Percentiles rank a stretch among this genome's conserved stretches.
phyloP scores from a whole-genome alignment of 1,140 invertebrate genomes.

The Conopomorpha cramerella region DNA sequence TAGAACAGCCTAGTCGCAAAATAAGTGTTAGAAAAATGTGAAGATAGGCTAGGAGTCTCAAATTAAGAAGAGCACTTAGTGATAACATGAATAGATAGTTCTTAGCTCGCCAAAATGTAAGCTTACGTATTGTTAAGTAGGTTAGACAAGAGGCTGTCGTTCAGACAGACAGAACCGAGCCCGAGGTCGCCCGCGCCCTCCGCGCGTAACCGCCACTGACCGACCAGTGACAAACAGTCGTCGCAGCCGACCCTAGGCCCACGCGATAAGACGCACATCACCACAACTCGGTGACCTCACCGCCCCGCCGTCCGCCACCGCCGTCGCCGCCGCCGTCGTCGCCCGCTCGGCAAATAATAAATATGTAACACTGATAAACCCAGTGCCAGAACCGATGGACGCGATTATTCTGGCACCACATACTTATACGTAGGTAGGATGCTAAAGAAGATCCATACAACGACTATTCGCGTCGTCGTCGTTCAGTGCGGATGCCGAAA shows the following conservation, averaged over 20 bases:
- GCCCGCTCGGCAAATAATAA: slow-evolving; percentile 51
- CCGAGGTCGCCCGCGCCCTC: slow-evolving; percentile 35
- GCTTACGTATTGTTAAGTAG: neutral
- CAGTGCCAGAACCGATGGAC: slow-evolving; percentile 12
- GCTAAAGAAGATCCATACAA: slow-evolving; percentile 3
- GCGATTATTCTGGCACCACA: neutral
- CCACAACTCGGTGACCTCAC: slow-evolving; percentile 45
- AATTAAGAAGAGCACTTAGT: no score
- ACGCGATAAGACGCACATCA: slow-evolving; percentile 45
- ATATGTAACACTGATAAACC: slow-evolving; percentile 59
- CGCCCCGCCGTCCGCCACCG: slow-evolving; percentile 32
- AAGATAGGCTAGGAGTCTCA: no score
- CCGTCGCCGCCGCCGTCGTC: slow-evolving; percentile 45
- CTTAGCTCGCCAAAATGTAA: no score
- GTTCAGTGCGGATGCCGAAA: slow-evolving; percentile 7
- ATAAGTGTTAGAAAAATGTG: no score
- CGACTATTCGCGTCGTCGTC: slow-evolving; percentile 26
- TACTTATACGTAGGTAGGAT: neutral
- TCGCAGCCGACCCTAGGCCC: slow-evolving; percentile 31
- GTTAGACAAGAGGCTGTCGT: neutral
- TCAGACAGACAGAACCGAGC: slow-evolving; percentile 32
- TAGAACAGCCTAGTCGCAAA: no score
- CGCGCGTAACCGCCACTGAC: slow-evolving; percentile 18
- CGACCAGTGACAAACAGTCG: slow-evolving; percentile 5
- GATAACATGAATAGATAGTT: neutral